Percentiles rank a stretch among this genome's conserved stretches.
These are phyloP conservation scores for Pteronotus mesoamericanus DNA, from an alignment of 2,797 vertebrate species.

Conservation along the genomic window DNA sequence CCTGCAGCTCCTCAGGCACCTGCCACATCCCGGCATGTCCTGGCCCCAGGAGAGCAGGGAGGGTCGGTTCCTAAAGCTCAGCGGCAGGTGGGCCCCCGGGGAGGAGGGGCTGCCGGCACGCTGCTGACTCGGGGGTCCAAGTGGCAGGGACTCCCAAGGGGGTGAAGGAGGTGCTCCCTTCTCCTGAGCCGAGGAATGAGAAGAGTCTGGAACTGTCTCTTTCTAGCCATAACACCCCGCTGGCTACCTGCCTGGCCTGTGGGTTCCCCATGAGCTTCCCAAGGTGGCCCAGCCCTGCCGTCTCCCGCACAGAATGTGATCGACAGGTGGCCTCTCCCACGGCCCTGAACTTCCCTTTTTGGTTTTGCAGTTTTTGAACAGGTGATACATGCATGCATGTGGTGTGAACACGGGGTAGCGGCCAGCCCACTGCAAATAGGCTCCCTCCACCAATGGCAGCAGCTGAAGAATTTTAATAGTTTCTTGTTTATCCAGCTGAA, in stretches of 20 bases:
- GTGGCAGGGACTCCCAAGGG: background rate
- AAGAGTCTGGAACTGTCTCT: background rate
- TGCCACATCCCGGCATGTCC: conserved; percentile 35
- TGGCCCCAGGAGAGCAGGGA: conserved; percentile 53
- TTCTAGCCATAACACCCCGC: background rate
- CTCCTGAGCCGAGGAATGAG: background rate
- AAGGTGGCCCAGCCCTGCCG: background rate
- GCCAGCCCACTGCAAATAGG: background rate
- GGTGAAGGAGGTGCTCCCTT: accelerated
- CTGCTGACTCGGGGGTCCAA: background rate
- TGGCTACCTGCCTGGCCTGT: accelerated
- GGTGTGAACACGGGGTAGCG: background rate
- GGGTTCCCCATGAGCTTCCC: background rate
- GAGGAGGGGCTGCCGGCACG: background rate
- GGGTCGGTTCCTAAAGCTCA: conserved; percentile 58
- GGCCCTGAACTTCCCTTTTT: background rate
- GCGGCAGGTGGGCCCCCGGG: conserved; percentile 52
- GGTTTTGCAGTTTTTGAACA: background rate
- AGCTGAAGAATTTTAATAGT: accelerated
- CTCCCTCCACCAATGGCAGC: background rate
- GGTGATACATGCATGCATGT: accelerated
- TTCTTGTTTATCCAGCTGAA: accelerated
- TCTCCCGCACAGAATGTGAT: background rate
- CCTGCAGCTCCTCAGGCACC: conserved; percentile 32
- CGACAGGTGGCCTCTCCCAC: background rate